Evolutionary conservation across 2,797 vertebrate genomes (phyloP).

Genomic region (Amblyraja radiata): DNA sequence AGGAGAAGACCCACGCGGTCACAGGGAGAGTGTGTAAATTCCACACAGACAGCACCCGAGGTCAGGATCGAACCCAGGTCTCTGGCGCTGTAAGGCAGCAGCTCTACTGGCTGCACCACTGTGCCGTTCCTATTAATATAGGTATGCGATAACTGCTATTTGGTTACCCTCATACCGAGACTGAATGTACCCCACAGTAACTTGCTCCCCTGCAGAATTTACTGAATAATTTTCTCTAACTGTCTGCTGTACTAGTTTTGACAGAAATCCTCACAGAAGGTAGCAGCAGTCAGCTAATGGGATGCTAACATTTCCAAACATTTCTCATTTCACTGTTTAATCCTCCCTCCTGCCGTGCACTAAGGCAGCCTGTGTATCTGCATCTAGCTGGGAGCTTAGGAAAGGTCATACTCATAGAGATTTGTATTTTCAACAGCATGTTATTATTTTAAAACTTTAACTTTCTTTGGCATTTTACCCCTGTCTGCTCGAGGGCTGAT

Average conservation of each 20-base stretch:
- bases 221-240: background rate
- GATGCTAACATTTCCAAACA: slow-evolving; percentile 22
- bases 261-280: slow-evolving; percentile 29
- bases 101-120: too few relatives aligned
- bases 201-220: background rate
- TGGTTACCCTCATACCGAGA: background rate
- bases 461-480: background rate
- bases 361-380: background rate
- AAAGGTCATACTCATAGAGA: background rate
- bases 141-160: background rate
- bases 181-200: background rate
- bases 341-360: background rate
- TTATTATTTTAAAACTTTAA: background rate
- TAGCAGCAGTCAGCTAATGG: slow-evolving; percentile 25
- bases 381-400: background rate
- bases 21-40: too few relatives aligned
- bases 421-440: background rate
- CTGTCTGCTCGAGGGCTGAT: background rate
- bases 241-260: background rate
- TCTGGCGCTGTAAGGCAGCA: too few relatives aligned
- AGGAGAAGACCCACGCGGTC: too few relatives aligned
- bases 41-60: too few relatives aligned
- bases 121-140: too few relatives aligned
- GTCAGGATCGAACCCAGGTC: too few relatives aligned
- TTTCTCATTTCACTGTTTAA: slow-evolving; percentile 16